Base-by-base conservation (phyloP, 2,888 invertebrate genomes). In the Tinea semifulvella region DNA sequence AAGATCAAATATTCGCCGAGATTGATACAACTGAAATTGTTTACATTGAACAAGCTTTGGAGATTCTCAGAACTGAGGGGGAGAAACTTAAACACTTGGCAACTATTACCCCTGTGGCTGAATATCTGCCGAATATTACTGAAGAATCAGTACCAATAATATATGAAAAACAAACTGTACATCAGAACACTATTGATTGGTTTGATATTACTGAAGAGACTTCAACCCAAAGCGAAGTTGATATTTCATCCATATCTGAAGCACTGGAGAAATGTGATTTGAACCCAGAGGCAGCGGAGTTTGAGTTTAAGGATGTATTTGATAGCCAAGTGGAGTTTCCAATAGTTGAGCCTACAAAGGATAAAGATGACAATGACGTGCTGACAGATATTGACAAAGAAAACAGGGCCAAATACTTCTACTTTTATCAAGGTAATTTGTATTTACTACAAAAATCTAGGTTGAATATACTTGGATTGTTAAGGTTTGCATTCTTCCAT, bases 1-100 rank as follows among this genome's bases (percentile, higher is more conserved):
- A 83, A 51, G 62, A 65, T 2, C 87, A 88, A 60, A 73, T 88
- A 44, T 56, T 87, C 53, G 87, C 87, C 43, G 89, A 90, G 61
- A 86, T 87, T 53, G 85, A 88, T 51, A 88, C 88, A 56, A 91
- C 94, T 1, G 96, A 97, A 74, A 85, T 88, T 57, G 88, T 91
- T 55, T 97, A 92, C 60, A 87, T 96, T 51, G 89, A 95, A 61
- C 87, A 93, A 70, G 96, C 96, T 10, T 68, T 96, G 42, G 68
- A 85, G 42, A 84, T 90, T 61, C 73, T 94, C 6, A 75, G 79
- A 45, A 59, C 70, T 43, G 82, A 90, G 48, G 71, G 60, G 71
- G 83, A 68, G 49, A 59, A 57, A 36, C 56, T 47, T 38, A 57
- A 63, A 36, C 55, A 58, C 44, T 43, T 47, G 10, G 43, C 50